phyloP scores from a whole-genome alignment of 2,888 invertebrate species.

The Teinopalpus imperialis region DNA sequence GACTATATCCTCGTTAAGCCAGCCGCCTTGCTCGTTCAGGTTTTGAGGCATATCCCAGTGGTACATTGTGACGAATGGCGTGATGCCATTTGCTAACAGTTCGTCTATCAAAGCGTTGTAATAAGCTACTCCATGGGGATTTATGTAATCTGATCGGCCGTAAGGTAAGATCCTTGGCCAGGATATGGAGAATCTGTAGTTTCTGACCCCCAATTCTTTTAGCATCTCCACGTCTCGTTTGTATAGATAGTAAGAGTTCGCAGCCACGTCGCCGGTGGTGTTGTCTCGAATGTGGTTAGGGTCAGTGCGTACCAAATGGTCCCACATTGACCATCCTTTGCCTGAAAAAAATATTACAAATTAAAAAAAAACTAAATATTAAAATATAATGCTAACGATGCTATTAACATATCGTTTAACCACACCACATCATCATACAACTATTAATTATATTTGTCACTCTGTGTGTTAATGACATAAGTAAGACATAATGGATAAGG shows the following conservation, averaged over 20 bases:
- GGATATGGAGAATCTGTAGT: slow-evolving; percentile 74
- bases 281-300: slow-evolving; percentile 32
- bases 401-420: too few relatives aligned
- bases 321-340: slow-evolving; percentile 77
- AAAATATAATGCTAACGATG: neutral
- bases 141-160: slow-evolving; percentile 69
- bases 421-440: too few relatives aligned
- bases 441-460: neutral
- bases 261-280: slow-evolving; percentile 80
- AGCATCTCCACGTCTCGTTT: slow-evolving; percentile 62
- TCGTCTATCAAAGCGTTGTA: slow-evolving; percentile 83
- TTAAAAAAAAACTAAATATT: neutral
- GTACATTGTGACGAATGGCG: slow-evolving; percentile 77
- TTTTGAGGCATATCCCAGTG: slow-evolving; percentile 73
- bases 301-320: slow-evolving; percentile 44
- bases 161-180: slow-evolving; percentile 83
- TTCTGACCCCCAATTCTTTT: slow-evolving; percentile 50
- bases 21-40: slow-evolving; percentile 74
- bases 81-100: slow-evolving; percentile 78
- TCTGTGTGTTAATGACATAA: neutral
- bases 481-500: neutral
- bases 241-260: slow-evolving; percentile 82
- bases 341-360: slow-evolving; percentile 43
- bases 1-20: slow-evolving; percentile 54
- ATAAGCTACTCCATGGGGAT: slow-evolving; percentile 78